A percentile compares a stretch with the other conserved stretches of the same genome.
Conservation (phyloP, 2,888 invertebrate species). For the Rhopalosiphum nymphaeae region DNA sequence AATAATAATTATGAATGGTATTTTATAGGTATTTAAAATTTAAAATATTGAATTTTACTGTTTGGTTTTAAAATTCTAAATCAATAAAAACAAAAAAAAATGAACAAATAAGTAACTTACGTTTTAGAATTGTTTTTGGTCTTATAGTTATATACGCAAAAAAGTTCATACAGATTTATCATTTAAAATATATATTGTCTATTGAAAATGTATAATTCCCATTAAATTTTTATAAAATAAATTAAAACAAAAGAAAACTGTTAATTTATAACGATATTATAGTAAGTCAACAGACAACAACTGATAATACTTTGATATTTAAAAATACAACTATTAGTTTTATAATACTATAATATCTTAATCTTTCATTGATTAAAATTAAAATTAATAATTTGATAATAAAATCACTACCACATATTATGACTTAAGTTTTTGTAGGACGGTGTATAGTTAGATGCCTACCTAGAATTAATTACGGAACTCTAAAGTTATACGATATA, state of each 20-base stretch:
- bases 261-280: not conserved
- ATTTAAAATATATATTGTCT: not conserved
- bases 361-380: not conserved
- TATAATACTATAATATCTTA: not conserved
- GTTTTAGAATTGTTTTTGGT: not conserved
- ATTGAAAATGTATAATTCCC: not conserved
- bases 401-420: not conserved
- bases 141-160: not conserved
- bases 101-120: not conserved
- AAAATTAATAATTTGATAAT: not conserved
- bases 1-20: not conserved
- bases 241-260: not conserved
- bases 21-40: not conserved
- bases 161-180: not conserved
- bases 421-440: not conserved
- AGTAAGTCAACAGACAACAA: not conserved
- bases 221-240: not conserved
- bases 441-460: slow-evolving; percentile 41
- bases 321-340: not conserved
- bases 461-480: not conserved
- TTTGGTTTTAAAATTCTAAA: not conserved
- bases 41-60: not conserved
- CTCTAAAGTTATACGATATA: not conserved
- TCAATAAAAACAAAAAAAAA: not conserved
- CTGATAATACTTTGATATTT: not conserved